A percentile compares a stretch with the other conserved stretches of the same genome.
These are phyloP conservation scores for Drosophila biarmipes DNA, from an alignment of 1,140 invertebrate genomes.

Conservation along the genomic window DNA sequence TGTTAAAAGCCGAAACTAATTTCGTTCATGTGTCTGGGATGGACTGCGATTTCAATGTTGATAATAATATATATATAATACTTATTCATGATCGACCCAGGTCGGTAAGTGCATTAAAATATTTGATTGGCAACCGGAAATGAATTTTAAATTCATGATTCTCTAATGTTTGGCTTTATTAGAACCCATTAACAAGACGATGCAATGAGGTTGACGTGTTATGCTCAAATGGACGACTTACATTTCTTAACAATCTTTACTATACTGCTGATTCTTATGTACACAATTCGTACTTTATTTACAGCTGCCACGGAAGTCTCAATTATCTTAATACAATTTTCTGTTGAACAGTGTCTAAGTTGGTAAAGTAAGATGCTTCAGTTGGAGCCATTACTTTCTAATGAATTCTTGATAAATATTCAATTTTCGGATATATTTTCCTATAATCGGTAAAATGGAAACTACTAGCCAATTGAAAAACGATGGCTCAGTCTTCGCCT, in stretches of 20 bases:
- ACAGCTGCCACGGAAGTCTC: conserved; percentile 24
- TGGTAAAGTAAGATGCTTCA: conserved; percentile 45
- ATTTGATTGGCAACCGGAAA: conserved; percentile 57
- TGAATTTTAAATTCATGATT: conserved; percentile 60
- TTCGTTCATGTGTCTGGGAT: conserved; percentile 39
- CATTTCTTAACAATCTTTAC: conserved; percentile 40
- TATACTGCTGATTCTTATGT: conserved; percentile 25
- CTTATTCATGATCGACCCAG: conserved; percentile 24
- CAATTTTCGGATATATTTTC: conserved; percentile 35
- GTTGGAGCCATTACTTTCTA: conserved; percentile 17
- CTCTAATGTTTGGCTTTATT: conserved; percentile 47
- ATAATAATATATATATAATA: conserved; percentile 42
- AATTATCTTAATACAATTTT: conserved; percentile 7
- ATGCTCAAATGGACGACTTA: conserved; percentile 52
- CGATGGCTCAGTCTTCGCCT: conserved; percentile 58
- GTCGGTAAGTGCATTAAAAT: conserved; percentile 34
- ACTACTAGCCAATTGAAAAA: conserved; percentile 47
- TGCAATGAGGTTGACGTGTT: conserved; percentile 49
- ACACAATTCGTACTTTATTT: conserved; percentile 27
- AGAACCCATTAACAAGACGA: conserved; percentile 50
- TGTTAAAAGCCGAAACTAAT: conserved; percentile 28
- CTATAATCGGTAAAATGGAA: conserved; percentile 39
- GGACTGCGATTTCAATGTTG: conserved; percentile 49
- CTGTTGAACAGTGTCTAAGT: conserved; percentile 38
- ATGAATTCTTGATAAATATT: conserved; percentile 13